Evolutionary conservation across 1,140 invertebrate species (phyloP).

Genomic region (Trachymyrmex septentrionalis): DNA sequence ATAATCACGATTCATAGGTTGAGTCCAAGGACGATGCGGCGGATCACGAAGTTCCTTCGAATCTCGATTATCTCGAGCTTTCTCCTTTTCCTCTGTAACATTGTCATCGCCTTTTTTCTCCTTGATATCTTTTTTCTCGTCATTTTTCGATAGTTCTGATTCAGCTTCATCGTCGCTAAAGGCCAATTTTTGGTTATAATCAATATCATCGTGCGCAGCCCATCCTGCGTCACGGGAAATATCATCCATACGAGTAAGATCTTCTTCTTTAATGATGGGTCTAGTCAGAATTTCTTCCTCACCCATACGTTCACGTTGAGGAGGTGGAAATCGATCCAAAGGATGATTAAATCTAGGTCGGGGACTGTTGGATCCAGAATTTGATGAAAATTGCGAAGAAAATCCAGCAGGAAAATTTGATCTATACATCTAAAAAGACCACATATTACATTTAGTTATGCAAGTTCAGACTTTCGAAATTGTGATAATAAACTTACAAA

Average conservation of each 20-base stretch:
- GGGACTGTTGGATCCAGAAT: conserved; percentile 80
- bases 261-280: conserved; percentile 97
- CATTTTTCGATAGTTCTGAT: conserved; percentile 72
- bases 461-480: not conserved
- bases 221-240: conserved; percentile 96
- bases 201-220: conserved; percentile 96
- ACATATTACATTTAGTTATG: conserved; percentile 6
- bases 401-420: conserved; percentile 85
- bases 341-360: conserved; percentile 85
- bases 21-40: conserved; percentile 82
- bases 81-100: conserved; percentile 77
- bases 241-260: conserved; percentile 96
- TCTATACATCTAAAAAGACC: conserved; percentile 83
- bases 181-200: conserved; percentile 97
- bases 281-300: conserved; percentile 87
- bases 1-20: conserved; percentile 79
- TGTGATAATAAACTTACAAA: conserved; percentile 87
- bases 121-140: conserved; percentile 71
- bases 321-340: conserved; percentile 80
- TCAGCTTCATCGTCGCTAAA: conserved; percentile 96
- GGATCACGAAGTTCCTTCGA: conserved; percentile 76
- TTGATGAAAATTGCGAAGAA: conserved; percentile 84
- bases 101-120: conserved; percentile 80
- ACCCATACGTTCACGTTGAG: conserved; percentile 80
- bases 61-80: conserved; percentile 79